Base-by-base conservation (phyloP, 1,140 invertebrate species). In the Drosophila biarmipes region DNA sequence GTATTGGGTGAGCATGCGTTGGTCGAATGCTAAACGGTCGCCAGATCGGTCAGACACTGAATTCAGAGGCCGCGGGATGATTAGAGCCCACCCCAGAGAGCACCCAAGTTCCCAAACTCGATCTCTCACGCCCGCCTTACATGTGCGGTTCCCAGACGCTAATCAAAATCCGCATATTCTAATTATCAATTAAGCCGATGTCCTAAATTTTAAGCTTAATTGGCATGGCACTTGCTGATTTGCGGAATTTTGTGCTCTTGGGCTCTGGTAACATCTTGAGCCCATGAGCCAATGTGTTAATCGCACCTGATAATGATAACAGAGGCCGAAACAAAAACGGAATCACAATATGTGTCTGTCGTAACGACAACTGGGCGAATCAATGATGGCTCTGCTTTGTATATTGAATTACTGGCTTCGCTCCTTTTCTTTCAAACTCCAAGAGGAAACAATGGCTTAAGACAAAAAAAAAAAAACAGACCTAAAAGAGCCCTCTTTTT, bases 301-400 rank as follows among this genome's bases (percentile, higher is more conserved):
- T 74, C 38, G 58, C 58, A 34, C 43, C 71, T 73, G 57, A 74
- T 66, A 73, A 48, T 73, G 68, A 72, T 71, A 57, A 49, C 67
- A 49, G 21, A 59, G 34, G 34, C 43, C 19, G 52, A 12, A 38
- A 54, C 52, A 4, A 15, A 31, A 59, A 21, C 10, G 29, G 17
- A 52, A 40, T 27, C 21, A 31, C 27, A 24, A 24, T 24, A 4
- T 24, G 1, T 24, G 24, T 24, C 5, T 24, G 24, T 3, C 3
- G 24, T 24, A 4, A 24, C 24, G 24, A 24, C 5, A 3, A 24
- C 24, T 24, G 24, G 3, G 24, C 24, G 24, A 59, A n/a, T 19
- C 56, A n/a, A 27, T 73, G 55, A 62, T 49, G 21, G 31, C 27
- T 31, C 15, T n/a, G 27, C 43, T 15, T 49, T 42, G 21, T 54